Percentiles rank a stretch among this genome's conserved stretches.
phyloP scores from a whole-genome alignment of 2,113 vertebrate genomes.

The Okapia johnstoni region DNA sequence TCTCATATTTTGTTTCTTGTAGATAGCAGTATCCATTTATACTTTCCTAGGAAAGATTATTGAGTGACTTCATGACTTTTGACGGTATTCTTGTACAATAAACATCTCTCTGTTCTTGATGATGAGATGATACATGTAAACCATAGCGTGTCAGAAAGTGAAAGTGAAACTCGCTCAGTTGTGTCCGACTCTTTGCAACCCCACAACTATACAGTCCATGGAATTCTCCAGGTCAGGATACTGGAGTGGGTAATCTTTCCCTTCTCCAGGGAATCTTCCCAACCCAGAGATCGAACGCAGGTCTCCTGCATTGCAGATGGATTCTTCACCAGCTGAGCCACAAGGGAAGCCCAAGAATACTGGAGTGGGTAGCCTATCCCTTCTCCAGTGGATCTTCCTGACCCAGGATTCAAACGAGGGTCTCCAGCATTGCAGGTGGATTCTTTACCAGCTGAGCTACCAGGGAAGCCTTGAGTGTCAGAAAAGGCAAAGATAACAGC shows the following conservation, averaged over 20 bases:
- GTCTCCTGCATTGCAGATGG: background rate
- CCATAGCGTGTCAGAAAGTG: background rate
- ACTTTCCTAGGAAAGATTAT: background rate
- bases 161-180: background rate
- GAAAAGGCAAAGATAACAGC: background rate
- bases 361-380: background rate
- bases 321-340: background rate
- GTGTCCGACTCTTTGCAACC: background rate
- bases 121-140: background rate
- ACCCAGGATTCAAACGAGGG: background rate
- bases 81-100: background rate
- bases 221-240: background rate
- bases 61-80: background rate
- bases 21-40: background rate
- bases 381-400: background rate
- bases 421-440: background rate
- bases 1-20: conserved; percentile 38
- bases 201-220: background rate
- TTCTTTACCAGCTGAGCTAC: background rate
- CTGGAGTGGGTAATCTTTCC: background rate
- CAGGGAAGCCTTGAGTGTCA: background rate
- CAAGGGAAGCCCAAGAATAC: background rate
- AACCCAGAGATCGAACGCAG: background rate
- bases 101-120: background rate
- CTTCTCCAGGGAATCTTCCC: background rate